These are phyloP conservation scores for Arremon aurantiirostris DNA, from an alignment of 2,797 vertebrate genomes.

Conservation along the genomic window DNA sequence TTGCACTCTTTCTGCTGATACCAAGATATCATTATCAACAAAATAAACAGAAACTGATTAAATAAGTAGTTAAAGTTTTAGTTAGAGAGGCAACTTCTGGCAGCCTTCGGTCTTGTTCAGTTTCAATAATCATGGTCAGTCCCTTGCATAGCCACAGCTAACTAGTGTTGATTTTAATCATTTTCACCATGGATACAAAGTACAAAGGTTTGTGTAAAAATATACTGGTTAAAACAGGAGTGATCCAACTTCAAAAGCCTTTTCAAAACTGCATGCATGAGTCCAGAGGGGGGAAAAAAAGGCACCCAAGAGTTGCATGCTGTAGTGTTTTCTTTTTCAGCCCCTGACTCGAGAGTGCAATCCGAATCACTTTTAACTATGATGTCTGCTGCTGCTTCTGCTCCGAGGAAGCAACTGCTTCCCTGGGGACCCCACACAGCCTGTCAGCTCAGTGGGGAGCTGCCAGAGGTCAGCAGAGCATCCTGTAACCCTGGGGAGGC, in stretches of 20 bases:
- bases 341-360: neutral
- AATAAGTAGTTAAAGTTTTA: neutral
- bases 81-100: neutral
- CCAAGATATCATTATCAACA: neutral
- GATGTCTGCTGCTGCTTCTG: neutral
- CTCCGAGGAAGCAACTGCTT: neutral
- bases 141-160: neutral
- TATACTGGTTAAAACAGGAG: neutral
- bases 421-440: neutral
- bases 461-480: neutral
- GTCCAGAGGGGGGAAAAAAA: neutral
- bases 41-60: neutral
- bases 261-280: neutral
- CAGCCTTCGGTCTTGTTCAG: neutral
- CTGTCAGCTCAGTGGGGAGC: neutral
- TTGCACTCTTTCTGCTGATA: neutral
- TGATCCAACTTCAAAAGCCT: neutral
- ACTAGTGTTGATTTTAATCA: neutral
- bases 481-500: neutral
- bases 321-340: neutral
- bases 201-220: conserved; percentile 9
- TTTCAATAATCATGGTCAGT: neutral
- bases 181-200: neutral
- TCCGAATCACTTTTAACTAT: fast-evolving
- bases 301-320: neutral